These are phyloP conservation scores for Noctua pronuba DNA, from an alignment of 2,888 invertebrate genomes.

Conservation along the genomic window DNA sequence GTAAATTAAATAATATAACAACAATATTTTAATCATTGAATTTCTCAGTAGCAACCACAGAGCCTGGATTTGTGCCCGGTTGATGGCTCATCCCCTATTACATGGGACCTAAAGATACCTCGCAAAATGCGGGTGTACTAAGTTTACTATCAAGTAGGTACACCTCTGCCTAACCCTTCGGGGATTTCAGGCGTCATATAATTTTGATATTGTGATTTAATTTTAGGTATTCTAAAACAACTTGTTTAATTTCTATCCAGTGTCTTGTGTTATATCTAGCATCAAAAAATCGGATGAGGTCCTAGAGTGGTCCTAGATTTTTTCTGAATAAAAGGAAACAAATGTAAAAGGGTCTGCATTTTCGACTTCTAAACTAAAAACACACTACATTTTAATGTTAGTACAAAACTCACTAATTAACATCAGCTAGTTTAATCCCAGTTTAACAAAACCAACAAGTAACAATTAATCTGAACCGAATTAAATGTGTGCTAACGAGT, in stretches of 20 bases:
- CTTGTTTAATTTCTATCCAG: not conserved
- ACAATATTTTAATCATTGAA: no score
- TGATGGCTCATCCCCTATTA: no score
- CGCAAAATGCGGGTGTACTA: no score
- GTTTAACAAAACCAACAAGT: constrained; percentile 25
- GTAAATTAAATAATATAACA: not conserved
- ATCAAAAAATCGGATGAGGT: not conserved
- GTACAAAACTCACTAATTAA: constrained; percentile 13
- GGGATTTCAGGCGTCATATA: no score
- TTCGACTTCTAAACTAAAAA: not conserved
- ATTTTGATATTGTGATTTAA: not conserved
- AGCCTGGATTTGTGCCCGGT: no score
- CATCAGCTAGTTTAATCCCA: constrained; percentile 22
- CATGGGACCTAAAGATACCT: no score
- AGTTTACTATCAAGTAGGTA: no score
- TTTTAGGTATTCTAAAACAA: not conserved
- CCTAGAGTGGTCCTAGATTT: not conserved
- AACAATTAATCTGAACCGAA: constrained; percentile 29
- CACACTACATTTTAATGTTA: not conserved
- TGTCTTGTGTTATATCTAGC: not conserved
- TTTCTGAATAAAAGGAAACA: not conserved
- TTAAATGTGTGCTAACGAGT: constrained; percentile 50
- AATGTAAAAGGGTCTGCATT: not conserved
- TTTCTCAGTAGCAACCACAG: no score
- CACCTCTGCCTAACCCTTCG: no score